Conservation (phyloP, 1,140 invertebrate genomes). For the Ceratosolen fusciceps region DNA sequence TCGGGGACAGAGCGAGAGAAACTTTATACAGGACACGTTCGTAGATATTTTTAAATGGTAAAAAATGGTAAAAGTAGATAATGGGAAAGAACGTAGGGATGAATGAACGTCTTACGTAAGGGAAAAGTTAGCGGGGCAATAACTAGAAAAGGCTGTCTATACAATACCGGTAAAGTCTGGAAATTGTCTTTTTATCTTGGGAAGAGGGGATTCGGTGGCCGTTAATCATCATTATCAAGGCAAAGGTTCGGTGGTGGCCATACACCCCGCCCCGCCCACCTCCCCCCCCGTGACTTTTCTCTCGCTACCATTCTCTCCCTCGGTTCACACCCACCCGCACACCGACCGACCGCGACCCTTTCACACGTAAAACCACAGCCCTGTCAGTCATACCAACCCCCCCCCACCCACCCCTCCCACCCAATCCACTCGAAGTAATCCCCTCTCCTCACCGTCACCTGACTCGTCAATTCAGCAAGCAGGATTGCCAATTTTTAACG, state of each 20-base stretch:
- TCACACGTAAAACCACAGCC: conserved; percentile 11
- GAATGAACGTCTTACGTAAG: conserved; percentile 29
- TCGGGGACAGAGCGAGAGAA: too few relatives aligned
- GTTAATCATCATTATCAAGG: conserved; percentile 48
- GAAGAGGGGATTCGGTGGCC: conserved; percentile 21
- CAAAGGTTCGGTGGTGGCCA: too few relatives aligned
- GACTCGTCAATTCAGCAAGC: conserved; percentile 36
- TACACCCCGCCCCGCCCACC: background rate
- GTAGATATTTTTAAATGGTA: too few relatives aligned
- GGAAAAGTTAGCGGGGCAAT: conserved; percentile 11
- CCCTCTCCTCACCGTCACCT: conserved; percentile 39
- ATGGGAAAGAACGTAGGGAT: background rate
- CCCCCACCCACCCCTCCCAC: background rate
- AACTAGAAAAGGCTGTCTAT: conserved; percentile 6
- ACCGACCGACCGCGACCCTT: background rate
- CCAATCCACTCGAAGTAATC: background rate
- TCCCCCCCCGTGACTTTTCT: background rate
- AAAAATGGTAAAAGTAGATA: background rate
- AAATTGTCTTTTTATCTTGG: conserved; percentile 40
- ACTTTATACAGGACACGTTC: too few relatives aligned
- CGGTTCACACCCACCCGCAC: background rate
- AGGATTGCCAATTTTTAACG: too few relatives aligned
- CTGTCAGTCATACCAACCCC: conserved; percentile 14
- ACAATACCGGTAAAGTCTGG: conserved; percentile 27
- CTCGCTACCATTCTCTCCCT: background rate